Evolutionary conservation across 1,140 invertebrate species (phyloP).

Genomic region (Caenorhabditis remanei): DNA sequence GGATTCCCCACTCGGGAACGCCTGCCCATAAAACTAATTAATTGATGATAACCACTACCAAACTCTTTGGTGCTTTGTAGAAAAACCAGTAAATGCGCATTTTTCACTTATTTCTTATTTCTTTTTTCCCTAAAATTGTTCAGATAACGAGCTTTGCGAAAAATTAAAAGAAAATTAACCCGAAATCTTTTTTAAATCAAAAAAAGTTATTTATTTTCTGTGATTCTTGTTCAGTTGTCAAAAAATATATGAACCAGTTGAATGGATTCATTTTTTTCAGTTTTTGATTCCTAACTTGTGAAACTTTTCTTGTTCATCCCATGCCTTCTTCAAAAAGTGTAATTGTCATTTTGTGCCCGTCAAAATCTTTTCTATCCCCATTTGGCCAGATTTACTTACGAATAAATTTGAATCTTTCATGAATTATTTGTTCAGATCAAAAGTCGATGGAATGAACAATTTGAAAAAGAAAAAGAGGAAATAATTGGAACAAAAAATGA

Average conservation of each 20-base stretch:
- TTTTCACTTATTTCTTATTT: slow-evolving; percentile 27
- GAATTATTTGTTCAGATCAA: too few relatives aligned
- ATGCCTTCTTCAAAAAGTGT: slow-evolving; percentile 45
- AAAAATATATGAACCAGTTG: background rate
- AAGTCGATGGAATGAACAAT: too few relatives aligned
- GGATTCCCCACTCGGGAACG: slow-evolving; percentile 73
- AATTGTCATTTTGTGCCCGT: slow-evolving; percentile 52
- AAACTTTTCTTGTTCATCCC: slow-evolving; percentile 41
- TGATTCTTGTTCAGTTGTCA: slow-evolving; percentile 36
- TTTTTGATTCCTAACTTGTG: background rate
- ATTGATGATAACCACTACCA: background rate
- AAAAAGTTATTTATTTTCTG: slow-evolving; percentile 40
- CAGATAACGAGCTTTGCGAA: slow-evolving; percentile 31
- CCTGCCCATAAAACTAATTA: slow-evolving; percentile 60
- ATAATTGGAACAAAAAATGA: background rate
- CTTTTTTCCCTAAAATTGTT: background rate
- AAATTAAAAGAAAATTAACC: background rate
- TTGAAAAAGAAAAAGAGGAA: background rate
- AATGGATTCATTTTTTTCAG: background rate
- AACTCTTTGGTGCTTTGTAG: slow-evolving; percentile 23
- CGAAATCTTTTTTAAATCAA: background rate
- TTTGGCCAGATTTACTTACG: slow-evolving; percentile 54
- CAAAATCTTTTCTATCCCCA: background rate
- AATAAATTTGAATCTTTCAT: background rate
- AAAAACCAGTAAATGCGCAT: slow-evolving; percentile 41